phyloP scores from a whole-genome alignment of 1,140 invertebrate genomes.

The Harlomillsia oculata region DNA sequence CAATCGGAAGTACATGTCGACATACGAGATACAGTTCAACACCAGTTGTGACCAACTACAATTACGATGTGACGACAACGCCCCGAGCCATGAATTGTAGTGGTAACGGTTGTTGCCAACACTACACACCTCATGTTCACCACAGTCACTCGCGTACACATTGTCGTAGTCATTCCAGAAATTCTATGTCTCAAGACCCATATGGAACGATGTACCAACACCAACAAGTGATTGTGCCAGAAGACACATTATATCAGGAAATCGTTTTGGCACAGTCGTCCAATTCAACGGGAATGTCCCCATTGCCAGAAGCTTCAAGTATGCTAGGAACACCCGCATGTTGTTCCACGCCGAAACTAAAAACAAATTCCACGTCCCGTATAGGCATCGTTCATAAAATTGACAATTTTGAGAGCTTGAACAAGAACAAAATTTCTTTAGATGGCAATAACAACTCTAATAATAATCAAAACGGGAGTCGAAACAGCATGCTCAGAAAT shows the following conservation, averaged over 20 bases:
- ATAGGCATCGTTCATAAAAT: constrained; percentile 28
- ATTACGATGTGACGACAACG: no score
- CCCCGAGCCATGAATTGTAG: no score
- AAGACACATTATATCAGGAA: constrained; percentile 10
- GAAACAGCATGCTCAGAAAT: no score
- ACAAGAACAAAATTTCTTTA: constrained; percentile 28
- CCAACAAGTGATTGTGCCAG: constrained; percentile 5
- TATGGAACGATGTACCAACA: no score
- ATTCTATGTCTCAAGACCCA: no score
- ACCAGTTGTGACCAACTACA: no score
- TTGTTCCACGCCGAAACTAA: constrained; percentile 30
- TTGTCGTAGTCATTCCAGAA: no score
- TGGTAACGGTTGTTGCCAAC: no score
- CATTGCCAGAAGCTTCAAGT: not conserved
- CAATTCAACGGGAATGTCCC: not conserved
- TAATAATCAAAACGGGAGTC: not conserved
- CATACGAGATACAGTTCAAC: no score
- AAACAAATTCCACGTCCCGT: not conserved
- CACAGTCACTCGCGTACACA: no score
- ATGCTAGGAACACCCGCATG: constrained; percentile 25
- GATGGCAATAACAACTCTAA: constrained; percentile 24
- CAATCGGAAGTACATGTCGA: no score
- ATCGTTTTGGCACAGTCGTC: constrained; percentile 10
- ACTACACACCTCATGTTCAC: no score
- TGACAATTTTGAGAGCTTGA: constrained; percentile 34